phyloP scores from a whole-genome alignment of 2,113 vertebrate species.

The Caloenas nicobarica region DNA sequence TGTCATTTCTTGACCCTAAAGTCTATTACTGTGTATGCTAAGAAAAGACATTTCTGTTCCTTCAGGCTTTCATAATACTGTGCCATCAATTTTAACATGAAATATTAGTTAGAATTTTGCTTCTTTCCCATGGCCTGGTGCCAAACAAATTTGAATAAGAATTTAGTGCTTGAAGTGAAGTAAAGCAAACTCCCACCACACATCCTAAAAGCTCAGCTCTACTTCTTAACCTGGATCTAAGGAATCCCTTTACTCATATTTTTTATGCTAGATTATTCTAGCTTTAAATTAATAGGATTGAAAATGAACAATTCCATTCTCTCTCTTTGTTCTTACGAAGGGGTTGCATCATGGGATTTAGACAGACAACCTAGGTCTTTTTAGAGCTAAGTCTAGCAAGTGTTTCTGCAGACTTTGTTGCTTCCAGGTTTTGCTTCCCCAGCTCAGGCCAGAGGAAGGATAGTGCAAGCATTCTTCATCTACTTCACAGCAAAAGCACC shows the following conservation, averaged over 20 bases:
- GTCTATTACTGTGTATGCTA: slow-evolving; percentile 1
- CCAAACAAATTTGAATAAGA: slow-evolving; percentile 54
- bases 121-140: slow-evolving; percentile 26
- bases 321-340: not conserved
- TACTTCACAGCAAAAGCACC: not conserved
- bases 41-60: slow-evolving; percentile 53
- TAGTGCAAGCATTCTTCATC: not conserved
- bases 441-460: not conserved
- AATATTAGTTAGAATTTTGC: slow-evolving; percentile 67
- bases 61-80: slow-evolving; percentile 39
- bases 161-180: slow-evolving; percentile 49
- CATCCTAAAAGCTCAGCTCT: not conserved
- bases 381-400: not conserved
- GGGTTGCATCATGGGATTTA: fast-evolving
- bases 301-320: not conserved
- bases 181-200: not conserved
- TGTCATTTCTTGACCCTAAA: slow-evolving; percentile 25
- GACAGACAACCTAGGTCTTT: not conserved
- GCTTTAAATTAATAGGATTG: not conserved
- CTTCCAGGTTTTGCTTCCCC: not conserved
- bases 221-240: not conserved
- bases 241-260: not conserved
- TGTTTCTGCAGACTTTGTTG: not conserved
- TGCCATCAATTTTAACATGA: slow-evolving; percentile 67
- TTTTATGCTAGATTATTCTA: not conserved